These are phyloP conservation scores for Oncopodura yosiiana DNA, from an alignment of 1,140 invertebrate genomes.

Conservation along the genomic window DNA sequence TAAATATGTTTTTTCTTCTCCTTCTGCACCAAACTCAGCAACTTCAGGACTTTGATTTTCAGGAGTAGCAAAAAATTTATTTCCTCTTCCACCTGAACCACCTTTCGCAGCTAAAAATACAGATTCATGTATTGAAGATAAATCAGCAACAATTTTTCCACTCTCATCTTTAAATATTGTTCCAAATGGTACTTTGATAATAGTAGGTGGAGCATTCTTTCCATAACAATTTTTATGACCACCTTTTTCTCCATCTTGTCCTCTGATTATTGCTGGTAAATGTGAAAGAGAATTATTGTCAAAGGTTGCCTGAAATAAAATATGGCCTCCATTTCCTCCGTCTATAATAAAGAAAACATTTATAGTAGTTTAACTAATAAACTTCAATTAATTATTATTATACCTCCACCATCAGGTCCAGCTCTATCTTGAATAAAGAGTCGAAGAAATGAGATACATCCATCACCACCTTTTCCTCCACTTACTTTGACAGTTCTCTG, in stretches of 20 bases:
- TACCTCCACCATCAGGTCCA: slow-evolving; percentile 91
- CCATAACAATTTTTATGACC: slow-evolving; percentile 67
- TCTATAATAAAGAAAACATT: too few relatives aligned
- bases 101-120: slow-evolving; percentile 90
- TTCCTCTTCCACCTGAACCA: slow-evolving; percentile 89
- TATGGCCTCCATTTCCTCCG: slow-evolving; percentile 94
- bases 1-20: slow-evolving; percentile 61
- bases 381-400: too few relatives aligned
- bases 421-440: slow-evolving; percentile 70
- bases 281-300: slow-evolving; percentile 64
- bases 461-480: slow-evolving; percentile 87
- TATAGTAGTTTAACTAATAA: too few relatives aligned
- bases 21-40: slow-evolving; percentile 76
- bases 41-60: slow-evolving; percentile 70
- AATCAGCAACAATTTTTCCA: slow-evolving; percentile 58
- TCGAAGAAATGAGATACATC: slow-evolving; percentile 72
- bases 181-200: slow-evolving; percentile 73
- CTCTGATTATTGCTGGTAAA: slow-evolving; percentile 51
- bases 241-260: slow-evolving; percentile 61
- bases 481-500: slow-evolving; percentile 44
- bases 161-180: slow-evolving; percentile 55
- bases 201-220: slow-evolving; percentile 67
- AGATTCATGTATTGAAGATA: slow-evolving; percentile 52
- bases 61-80: slow-evolving; percentile 78
- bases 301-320: slow-evolving; percentile 51